A percentile compares a stretch with the other conserved stretches of the same genome.
Evolutionary conservation across 2,888 invertebrate species (phyloP).

Genomic region (Zygaena filipendulae): DNA sequence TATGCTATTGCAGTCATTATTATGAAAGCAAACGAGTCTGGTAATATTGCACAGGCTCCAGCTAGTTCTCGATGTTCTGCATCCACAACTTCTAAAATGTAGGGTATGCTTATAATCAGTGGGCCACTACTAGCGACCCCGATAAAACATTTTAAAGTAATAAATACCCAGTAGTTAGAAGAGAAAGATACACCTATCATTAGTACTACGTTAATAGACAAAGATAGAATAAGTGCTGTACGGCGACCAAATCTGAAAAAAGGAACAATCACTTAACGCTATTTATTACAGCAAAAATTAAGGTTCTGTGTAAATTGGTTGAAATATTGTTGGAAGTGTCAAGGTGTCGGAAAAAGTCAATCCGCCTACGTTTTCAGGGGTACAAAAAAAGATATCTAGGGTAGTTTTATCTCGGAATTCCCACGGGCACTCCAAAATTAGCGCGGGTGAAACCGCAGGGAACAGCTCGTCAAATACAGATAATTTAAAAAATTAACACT

Average conservation of each 20-base stretch:
- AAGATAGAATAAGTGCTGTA: conserved; percentile 72
- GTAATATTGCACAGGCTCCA: conserved; percentile 21
- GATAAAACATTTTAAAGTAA: conserved; percentile 71
- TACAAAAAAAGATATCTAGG: too few species aligned
- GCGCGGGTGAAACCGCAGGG: too few species aligned
- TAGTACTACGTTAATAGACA: conserved; percentile 71
- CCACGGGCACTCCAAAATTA: too few species aligned
- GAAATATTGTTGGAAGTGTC: too few species aligned
- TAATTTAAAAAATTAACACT: too few species aligned
- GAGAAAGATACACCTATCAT: conserved; percentile 73
- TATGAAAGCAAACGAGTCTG: conserved; percentile 26
- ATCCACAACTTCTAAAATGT: conserved; percentile 71
- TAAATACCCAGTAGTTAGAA: conserved; percentile 64
- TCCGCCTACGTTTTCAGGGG: too few species aligned
- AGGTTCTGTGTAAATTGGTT: too few species aligned
- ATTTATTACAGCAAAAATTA: too few species aligned
- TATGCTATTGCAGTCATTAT: conserved; percentile 29
- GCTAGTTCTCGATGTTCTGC: conserved; percentile 41
- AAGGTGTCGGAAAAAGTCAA: too few species aligned
- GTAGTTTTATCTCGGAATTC: too few species aligned
- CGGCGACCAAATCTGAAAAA: conserved; percentile 43
- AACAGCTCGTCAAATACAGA: too few species aligned
- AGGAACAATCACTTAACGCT: conserved; percentile 2
- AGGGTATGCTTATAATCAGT: conserved; percentile 61
- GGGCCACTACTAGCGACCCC: conserved; percentile 80